Evolutionary conservation across 2,797 vertebrate genomes (phyloP), one percentile per base, ranked within the genome.

Genomic region (Sebastes nivosus): DNA sequence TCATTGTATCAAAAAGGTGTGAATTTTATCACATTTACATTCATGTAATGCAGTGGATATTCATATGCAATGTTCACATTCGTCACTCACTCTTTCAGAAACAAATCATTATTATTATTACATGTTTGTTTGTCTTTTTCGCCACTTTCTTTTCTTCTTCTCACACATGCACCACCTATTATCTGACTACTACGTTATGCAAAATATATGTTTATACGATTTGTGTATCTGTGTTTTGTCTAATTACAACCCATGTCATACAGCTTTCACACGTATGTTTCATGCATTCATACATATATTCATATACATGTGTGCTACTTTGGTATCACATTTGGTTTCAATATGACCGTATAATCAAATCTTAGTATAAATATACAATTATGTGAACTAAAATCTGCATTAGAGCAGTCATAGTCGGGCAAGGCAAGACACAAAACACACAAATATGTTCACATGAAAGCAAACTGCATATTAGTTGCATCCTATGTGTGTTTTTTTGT

Each of bases 141-240:
- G 2, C 42, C 4, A 20, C n/a, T 32, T n/a, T 46, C n/a, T 38
- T 20, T 52, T 67, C 52, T 54, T 76, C 52, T 64, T 7, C 22
- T 54, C 29, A 36, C 36, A 71, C 32, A 10, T 34, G 4, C 25
- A 10, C 55, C 34, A 61, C 13, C 5, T 65, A 38, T 32, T 55
- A 13, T 20, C 46, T 27, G 25, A 24, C 54, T 0, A 25, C n/a
- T 27, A 52, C 3, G 30, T 83, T 65, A 60, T 71, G 25, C 54
- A 84, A 88, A 85, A 82, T 67, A 30, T 42, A 64, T 16, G 2
- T 64, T 74, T 65, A 60, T 42, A 54, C 20, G 5, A 70, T 68
- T 78, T 80, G 24, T 9, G 6, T 84, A 79, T 74, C 6, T 70
- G 25, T 73, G 25, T 60, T 24, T 66, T 36, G 20, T 34, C 6